A percentile compares a stretch with the other conserved stretches of the same genome.
phyloP scores from a whole-genome alignment of 2,888 invertebrate species.

The Cosmorhoe ocellata region DNA sequence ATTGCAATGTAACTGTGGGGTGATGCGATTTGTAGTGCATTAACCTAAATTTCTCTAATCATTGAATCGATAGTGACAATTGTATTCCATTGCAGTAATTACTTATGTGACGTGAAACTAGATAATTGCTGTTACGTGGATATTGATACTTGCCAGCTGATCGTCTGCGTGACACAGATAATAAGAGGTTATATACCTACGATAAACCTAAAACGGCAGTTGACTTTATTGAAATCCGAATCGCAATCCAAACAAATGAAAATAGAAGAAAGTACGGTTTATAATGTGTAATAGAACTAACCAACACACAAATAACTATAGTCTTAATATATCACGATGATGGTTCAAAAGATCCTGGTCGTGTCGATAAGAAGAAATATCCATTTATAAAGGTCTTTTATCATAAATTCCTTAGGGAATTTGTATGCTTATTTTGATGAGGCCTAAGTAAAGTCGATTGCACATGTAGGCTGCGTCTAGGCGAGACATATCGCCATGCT shows the following conservation, averaged over 20 bases:
- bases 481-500: slow-evolving; percentile 49
- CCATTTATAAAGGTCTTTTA: no score
- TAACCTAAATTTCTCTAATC: slow-evolving; percentile 37
- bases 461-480: slow-evolving; percentile 46
- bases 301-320: no score
- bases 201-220: background rate
- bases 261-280: no score
- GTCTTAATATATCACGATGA: no score
- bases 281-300: no score
- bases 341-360: no score
- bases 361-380: no score
- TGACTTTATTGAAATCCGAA: no score
- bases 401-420: no score
- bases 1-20: slow-evolving; percentile 8
- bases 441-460: slow-evolving; percentile 39
- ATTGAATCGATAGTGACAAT: slow-evolving; percentile 26
- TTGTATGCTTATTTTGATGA: slow-evolving; percentile 12
- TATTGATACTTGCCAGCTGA: background rate
- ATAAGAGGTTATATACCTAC: slow-evolving; percentile 19
- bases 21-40: slow-evolving; percentile 34
- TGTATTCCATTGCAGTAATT: slow-evolving; percentile 26
- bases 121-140: slow-evolving; percentile 14
- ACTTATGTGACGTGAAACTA: slow-evolving; percentile 27
- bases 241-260: no score
- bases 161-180: slow-evolving; percentile 21